A percentile compares a stretch with the other conserved stretches of the same genome.
phyloP scores from a whole-genome alignment of 2,797 vertebrate species.

The Graptemys geographica region DNA sequence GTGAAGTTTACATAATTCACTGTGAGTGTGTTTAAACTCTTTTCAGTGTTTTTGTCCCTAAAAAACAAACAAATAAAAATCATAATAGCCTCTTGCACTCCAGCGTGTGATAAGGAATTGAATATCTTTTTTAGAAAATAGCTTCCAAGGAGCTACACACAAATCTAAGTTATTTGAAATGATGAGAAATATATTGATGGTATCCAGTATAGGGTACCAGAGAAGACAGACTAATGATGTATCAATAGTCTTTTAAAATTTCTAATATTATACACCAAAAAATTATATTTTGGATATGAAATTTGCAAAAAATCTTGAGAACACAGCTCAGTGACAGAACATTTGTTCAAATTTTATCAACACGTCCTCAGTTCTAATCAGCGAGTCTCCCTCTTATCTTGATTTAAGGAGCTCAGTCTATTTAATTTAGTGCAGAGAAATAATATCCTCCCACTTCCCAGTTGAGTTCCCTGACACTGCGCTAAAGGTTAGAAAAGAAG shows the following conservation, averaged over 20 bases:
- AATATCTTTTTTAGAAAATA: neutral
- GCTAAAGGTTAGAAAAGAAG: neutral
- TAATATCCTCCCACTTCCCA: neutral
- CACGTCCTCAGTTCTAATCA: neutral
- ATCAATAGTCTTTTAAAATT: neutral
- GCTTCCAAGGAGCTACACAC: neutral
- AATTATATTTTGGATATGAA: neutral
- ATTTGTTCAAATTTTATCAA: neutral
- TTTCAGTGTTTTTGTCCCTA: neutral
- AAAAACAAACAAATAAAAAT: neutral
- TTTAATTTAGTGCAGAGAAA: neutral
- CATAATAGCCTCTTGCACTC: neutral
- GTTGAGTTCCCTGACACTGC: neutral
- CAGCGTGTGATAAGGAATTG: neutral
- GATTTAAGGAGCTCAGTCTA: neutral
- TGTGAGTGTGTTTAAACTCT: neutral
- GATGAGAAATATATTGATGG: neutral
- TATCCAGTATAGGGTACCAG: neutral
- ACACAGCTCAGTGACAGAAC: neutral
- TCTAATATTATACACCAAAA: neutral
- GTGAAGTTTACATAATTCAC: neutral
- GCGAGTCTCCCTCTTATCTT: too few species aligned
- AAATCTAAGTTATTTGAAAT: neutral
- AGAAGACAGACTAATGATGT: neutral
- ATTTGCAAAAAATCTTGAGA: neutral